Evolutionary conservation across 2,888 invertebrate species (phyloP).

Genomic region (Archips xylosteana): DNA sequence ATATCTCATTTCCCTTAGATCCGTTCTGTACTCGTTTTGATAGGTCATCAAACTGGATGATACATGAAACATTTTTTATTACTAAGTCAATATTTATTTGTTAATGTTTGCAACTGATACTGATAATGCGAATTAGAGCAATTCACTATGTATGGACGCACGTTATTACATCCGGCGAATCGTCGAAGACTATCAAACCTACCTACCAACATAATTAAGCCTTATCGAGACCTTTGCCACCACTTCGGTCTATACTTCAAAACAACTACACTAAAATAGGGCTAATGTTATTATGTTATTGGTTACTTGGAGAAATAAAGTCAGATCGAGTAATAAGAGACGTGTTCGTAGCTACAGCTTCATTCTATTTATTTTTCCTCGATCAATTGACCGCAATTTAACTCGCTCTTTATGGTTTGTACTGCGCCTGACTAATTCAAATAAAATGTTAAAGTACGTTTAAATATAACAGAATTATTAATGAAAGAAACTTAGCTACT

Average conservation of each 20-base stretch:
- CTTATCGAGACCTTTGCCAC: slow-evolving; percentile 76
- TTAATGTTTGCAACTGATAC: slow-evolving; percentile 49
- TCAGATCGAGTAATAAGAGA: slow-evolving; percentile 26
- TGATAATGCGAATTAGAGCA: slow-evolving; percentile 55
- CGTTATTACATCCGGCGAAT: slow-evolving; percentile 72
- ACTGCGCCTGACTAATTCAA: not conserved
- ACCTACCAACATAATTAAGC: slow-evolving; percentile 51
- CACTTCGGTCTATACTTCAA: slow-evolving; percentile 56
- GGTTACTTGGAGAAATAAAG: slow-evolving; percentile 54
- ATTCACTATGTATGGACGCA: slow-evolving; percentile 53
- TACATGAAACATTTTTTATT: not conserved
- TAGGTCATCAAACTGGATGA: slow-evolving; percentile 23
- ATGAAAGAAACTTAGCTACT: not conserved
- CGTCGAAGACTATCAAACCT: slow-evolving; percentile 66
- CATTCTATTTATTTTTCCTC: slow-evolving; percentile 27
- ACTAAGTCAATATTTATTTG: slow-evolving; percentile 25
- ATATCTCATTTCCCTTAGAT: slow-evolving; percentile 62
- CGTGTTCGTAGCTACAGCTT: not conserved
- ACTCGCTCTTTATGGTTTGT: not conserved
- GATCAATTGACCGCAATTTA: slow-evolving; percentile 6
- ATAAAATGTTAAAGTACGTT: not conserved
- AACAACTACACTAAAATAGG: slow-evolving; percentile 54
- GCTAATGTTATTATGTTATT: slow-evolving; percentile 59
- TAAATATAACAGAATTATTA: not conserved
- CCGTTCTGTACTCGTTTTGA: slow-evolving; percentile 49